These are phyloP conservation scores for Carcinoscorpius rotundicauda DNA, from an alignment of 1,140 invertebrate species.

Conservation along the genomic window DNA sequence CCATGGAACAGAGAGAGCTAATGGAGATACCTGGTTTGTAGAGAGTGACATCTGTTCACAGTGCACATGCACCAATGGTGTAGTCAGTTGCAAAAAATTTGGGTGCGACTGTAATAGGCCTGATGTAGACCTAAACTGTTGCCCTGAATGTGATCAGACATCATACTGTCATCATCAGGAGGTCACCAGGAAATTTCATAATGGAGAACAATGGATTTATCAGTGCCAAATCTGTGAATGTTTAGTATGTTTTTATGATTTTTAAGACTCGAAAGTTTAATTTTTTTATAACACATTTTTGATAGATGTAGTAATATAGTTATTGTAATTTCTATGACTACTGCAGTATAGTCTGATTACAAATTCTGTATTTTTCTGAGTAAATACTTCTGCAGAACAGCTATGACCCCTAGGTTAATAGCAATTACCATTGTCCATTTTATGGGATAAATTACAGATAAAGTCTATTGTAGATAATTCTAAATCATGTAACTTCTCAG, in stretches of 20 bases:
- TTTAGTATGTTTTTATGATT: conserved; percentile 12
- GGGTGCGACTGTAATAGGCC: conserved; percentile 20
- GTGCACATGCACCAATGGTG: conserved; percentile 20
- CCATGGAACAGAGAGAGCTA: conserved; percentile 42
- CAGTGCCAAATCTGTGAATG: conserved; percentile 25
- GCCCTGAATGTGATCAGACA: conserved; percentile 21
- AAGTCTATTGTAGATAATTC: too few species aligned
- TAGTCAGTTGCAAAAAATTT: conserved; percentile 15
- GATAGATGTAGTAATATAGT: too few species aligned
- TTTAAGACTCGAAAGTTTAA: too few species aligned
- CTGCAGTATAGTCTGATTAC: too few species aligned
- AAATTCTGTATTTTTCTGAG: too few species aligned
- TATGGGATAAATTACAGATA: too few species aligned
- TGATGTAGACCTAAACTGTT: conserved; percentile 20
- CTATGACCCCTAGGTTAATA: too few species aligned
- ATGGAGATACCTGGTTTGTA: conserved; percentile 38
- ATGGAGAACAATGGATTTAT: conserved; percentile 24
- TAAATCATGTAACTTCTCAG: too few species aligned
- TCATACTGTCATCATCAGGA: conserved; percentile 22
- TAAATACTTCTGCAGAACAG: too few species aligned
- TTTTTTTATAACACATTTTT: too few species aligned
- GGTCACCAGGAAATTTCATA: conserved; percentile 16
- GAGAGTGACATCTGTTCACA: conserved; percentile 33
- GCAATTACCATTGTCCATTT: too few species aligned
- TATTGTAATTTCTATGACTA: too few species aligned